Percentiles rank a stretch among this genome's conserved stretches.
phyloP scores from a whole-genome alignment of 2,888 invertebrate species.

The Sphaerophoria taeniata region DNA sequence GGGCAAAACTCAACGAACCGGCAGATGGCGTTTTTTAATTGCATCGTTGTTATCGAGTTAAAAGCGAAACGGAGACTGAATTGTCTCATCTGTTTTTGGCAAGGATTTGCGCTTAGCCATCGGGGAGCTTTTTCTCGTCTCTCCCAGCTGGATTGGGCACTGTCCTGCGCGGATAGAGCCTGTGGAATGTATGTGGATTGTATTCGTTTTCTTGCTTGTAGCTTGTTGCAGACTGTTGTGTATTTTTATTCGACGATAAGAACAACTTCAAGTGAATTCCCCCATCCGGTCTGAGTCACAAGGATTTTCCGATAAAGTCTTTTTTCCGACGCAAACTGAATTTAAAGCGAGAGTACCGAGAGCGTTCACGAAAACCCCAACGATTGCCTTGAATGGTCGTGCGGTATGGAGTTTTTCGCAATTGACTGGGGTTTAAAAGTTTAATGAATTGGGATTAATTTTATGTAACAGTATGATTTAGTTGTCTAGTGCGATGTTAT shows the following conservation, averaged over 20 bases:
- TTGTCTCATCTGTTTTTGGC: constrained; percentile 25
- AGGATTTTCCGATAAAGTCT: constrained; percentile 56
- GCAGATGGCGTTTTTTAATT: constrained; percentile 41
- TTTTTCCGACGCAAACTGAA: constrained; percentile 14
- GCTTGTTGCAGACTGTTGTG: constrained; percentile 51
- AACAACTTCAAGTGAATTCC: background rate
- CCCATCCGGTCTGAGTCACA: constrained; percentile 28
- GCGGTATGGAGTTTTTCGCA: constrained; percentile 9
- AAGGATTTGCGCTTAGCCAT: constrained; percentile 32
- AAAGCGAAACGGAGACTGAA: constrained; percentile 70
- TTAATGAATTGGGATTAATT: constrained; percentile 73
- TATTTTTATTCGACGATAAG: constrained; percentile 24
- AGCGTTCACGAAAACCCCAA: background rate
- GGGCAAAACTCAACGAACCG: constrained; percentile 51
- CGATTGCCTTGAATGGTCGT: background rate
- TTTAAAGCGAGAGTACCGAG: background rate
- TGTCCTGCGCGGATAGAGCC: constrained; percentile 44
- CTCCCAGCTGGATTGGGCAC: background rate
- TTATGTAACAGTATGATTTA: constrained; percentile 64
- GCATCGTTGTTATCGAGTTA: constrained; percentile 68
- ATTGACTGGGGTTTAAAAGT: constrained; percentile 55
- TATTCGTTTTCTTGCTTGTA: constrained; percentile 28
- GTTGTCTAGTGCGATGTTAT: constrained; percentile 54
- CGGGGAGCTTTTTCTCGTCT: constrained; percentile 44
- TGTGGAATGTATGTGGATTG: constrained; percentile 56